Evolutionary conservation across 1,140 invertebrate species (phyloP).

Genomic region (Megalonaias nervosa): DNA sequence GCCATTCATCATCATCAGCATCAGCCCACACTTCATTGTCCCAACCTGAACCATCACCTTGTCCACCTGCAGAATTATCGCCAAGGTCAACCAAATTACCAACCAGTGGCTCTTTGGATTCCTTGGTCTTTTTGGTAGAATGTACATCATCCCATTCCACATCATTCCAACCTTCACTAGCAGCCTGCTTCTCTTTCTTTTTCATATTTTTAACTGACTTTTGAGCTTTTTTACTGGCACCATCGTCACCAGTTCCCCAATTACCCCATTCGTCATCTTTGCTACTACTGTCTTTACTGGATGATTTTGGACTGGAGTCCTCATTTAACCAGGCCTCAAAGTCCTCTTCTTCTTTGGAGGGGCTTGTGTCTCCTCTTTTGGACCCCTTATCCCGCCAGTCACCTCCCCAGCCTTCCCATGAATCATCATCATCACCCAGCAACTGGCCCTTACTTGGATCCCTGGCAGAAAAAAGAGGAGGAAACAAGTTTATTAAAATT

Average conservation of each 20-base stretch:
- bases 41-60: conserved; percentile 46
- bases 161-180: conserved; percentile 54
- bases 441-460: conserved; percentile 57
- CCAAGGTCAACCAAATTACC: conserved; percentile 63
- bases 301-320: conserved; percentile 27
- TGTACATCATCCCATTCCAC: conserved; percentile 58
- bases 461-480: conserved; percentile 27
- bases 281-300: conserved; percentile 39
- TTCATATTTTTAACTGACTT: conserved; percentile 45
- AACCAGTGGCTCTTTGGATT: conserved; percentile 60
- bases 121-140: conserved; percentile 49
- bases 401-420: conserved; percentile 52
- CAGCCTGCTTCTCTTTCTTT: conserved; percentile 39
- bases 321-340: conserved; percentile 64
- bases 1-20: conserved; percentile 62
- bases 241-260: conserved; percentile 40
- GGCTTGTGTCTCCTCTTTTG: conserved; percentile 26
- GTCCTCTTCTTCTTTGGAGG: conserved; percentile 52
- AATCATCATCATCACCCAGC: conserved; percentile 61
- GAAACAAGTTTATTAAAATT: conserved; percentile 3
- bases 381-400: conserved; percentile 33
- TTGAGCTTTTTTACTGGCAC: conserved; percentile 32
- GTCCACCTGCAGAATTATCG: conserved; percentile 35
- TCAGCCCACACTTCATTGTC: conserved; percentile 67
- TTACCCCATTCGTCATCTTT: conserved; percentile 52